Evolutionary conservation across 2,113 vertebrate genomes (phyloP).

Genomic region (Herpailurus yagouaroundi): DNA sequence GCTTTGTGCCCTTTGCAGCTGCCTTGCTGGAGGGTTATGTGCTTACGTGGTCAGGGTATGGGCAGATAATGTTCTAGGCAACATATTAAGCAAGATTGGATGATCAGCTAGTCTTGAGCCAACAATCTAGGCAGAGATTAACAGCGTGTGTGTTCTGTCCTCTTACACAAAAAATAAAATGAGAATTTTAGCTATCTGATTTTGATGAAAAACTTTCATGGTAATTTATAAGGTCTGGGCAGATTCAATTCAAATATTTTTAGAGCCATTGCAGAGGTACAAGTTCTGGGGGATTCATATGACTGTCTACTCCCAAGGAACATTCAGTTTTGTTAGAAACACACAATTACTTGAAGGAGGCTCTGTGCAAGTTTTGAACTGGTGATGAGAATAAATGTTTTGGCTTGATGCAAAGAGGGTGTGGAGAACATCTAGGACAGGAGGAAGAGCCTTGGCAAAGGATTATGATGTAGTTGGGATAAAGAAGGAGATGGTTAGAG

Average conservation of each 20-base stretch:
- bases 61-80: not conserved
- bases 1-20: not conserved
- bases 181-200: not conserved
- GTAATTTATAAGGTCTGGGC: not conserved
- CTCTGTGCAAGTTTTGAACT: not conserved
- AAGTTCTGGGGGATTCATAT: not conserved
- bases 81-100: not conserved
- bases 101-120: not conserved
- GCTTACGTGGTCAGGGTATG: not conserved
- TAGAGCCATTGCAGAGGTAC: not conserved
- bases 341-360: not conserved
- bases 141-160: not conserved
- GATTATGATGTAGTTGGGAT: not conserved
- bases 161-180: not conserved
- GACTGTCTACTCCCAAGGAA: not conserved
- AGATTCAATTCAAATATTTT: not conserved
- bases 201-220: not conserved
- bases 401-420: not conserved
- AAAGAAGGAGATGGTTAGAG: not conserved
- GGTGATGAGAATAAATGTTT: not conserved
- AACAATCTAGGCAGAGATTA: not conserved
- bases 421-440: not conserved
- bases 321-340: not conserved
- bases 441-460: not conserved
- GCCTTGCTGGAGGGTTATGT: not conserved